These are phyloP conservation scores for Tetragnatha montana DNA, from an alignment of 2,888 invertebrate species.

Conservation along the genomic window DNA sequence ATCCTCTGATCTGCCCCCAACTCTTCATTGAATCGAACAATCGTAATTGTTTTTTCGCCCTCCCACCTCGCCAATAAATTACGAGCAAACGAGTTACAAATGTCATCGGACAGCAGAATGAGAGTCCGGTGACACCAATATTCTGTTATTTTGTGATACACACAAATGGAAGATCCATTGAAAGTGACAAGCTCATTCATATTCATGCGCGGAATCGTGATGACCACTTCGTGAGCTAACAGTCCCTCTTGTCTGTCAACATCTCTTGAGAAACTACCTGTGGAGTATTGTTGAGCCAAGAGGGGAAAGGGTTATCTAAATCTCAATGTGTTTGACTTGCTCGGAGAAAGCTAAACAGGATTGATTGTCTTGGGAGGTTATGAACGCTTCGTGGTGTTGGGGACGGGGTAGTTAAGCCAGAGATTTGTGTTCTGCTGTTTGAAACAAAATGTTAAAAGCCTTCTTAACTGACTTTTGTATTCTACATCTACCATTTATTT, in stretches of 20 bases:
- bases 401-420: too few relatives aligned
- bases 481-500: too few relatives aligned
- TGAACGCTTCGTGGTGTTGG: background rate
- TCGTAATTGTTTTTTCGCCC: background rate
- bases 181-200: slow-evolving; percentile 2
- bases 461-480: too few relatives aligned
- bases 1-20: too few relatives aligned
- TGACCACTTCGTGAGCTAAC: background rate
- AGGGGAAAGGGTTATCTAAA: slow-evolving; percentile 11
- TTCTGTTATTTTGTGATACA: slow-evolving; percentile 4
- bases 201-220: slow-evolving; percentile 2
- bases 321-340: background rate
- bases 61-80: slow-evolving; percentile 5
- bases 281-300: slow-evolving; percentile 5
- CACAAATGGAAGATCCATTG: background rate
- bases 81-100: slow-evolving; percentile 2
- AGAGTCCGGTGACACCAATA: background rate
- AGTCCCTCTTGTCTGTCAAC: slow-evolving; percentile 20
- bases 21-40: background rate
- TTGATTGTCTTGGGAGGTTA: background rate
- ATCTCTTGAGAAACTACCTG: background rate
- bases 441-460: too few relatives aligned
- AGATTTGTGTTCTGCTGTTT: too few relatives aligned
- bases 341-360: background rate
- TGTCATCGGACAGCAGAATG: slow-evolving; percentile 17